Percentiles rank a stretch among this genome's conserved stretches.
Evolutionary conservation across 2,797 vertebrate species (phyloP).

Genomic region (Acipenser transmontanus): DNA sequence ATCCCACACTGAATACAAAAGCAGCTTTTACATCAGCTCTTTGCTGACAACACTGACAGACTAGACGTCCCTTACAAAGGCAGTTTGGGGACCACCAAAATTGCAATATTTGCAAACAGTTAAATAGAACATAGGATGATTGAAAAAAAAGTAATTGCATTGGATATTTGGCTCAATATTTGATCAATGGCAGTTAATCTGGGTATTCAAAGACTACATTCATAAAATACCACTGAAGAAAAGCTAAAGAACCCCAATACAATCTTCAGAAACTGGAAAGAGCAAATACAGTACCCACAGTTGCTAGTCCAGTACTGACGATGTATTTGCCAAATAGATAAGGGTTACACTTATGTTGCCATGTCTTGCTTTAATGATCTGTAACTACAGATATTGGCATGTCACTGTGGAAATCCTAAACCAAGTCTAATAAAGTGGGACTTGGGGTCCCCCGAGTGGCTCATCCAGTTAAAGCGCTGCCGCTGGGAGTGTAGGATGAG

Average conservation of each 20-base stretch:
- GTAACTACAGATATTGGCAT: neutral
- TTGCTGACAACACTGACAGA: constrained; percentile 49
- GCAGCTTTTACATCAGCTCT: constrained; percentile 69
- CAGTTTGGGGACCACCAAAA: constrained; percentile 38
- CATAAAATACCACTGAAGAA: neutral
- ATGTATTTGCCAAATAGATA: constrained; percentile 4
- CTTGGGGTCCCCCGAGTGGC: too few relatives aligned
- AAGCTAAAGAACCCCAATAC: constrained; percentile 3
- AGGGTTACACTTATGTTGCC: neutral
- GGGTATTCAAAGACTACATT: neutral
- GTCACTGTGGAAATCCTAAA: neutral
- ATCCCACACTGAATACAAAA: constrained; percentile 80
- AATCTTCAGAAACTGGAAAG: constrained; percentile 3
- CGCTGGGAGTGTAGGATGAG: too few relatives aligned
- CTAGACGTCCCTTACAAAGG: constrained; percentile 39
- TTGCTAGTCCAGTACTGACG: neutral
- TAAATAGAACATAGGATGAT: constrained; percentile 22
- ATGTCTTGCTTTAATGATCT: too few relatives aligned
- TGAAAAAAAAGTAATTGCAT: neutral
- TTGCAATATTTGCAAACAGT: constrained; percentile 49
- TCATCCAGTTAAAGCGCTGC: too few relatives aligned
- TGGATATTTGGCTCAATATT: constrained; percentile 39
- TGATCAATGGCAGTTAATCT: neutral
- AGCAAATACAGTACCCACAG: constrained; percentile 10
- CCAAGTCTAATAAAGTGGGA: constrained; percentile 5